Evolutionary conservation across 2,888 invertebrate species (phyloP), one percentile per base, ranked within the genome.

Genomic region (Pterobdella sp.): DNA sequence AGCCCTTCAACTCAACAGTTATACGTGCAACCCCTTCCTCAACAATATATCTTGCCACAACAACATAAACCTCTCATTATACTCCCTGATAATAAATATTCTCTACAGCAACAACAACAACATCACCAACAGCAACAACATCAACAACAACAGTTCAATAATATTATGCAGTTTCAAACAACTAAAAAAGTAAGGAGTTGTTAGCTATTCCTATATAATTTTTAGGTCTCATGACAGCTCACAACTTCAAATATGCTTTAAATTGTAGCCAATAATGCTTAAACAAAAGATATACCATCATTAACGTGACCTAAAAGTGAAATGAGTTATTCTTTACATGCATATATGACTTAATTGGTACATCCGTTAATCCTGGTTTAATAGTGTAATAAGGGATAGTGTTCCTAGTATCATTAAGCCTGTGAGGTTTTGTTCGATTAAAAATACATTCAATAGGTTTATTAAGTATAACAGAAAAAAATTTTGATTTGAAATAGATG

Each of bases 41-140:
- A 63, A 63, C 31, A 26, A 4, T 26, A 63, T 7, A 7, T 63
- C 7, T 29, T 7, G n/a, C 31, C 10, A 42, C 70, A 29, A 26
- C 70, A 70, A 1, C 70, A 70, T n/a, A 29, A 26, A 18, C 10
- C 49, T 42, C 10, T 42, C 7, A 42, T 42, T 42, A 14, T 42
- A 42, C 10, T 42, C 22, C 49, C 49, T 42, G 49, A 42, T 42
- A 14, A 42, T 22, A 42, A 42, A n/a, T n/a, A 26, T 7, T 26
- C 7, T 7, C 31, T 14, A n/a, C 63, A 63, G n/a, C 31, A 22
- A 42, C 70, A 29, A 26, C 70, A 70, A 1, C 70, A 70, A n/a
- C 31, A 26, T 22, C 70, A 70, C 29, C n/a, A 10, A 34, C 67
- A 67, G 34, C 67, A 67, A 67, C 26, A 31, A 35, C 67, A 67